Evolutionary conservation across 2,797 vertebrate species (phyloP).

Genomic region (Erpetoichthys calabaricus): DNA sequence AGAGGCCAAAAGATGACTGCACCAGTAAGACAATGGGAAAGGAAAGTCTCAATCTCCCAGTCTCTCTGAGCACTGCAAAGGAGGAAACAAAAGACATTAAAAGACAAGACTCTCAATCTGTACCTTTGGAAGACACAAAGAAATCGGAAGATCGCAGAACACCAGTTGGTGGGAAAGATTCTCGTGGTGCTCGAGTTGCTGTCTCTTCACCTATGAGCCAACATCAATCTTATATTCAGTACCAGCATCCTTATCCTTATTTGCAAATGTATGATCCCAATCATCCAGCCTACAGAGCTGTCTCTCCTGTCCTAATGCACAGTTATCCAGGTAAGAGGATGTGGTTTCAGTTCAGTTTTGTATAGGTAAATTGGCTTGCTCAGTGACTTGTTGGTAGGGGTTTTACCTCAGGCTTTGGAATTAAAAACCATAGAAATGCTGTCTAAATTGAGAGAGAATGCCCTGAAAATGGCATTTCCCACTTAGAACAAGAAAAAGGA

Average conservation of each 20-base stretch:
- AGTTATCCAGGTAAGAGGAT: slow-evolving; percentile 76
- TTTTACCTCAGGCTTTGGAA: no score
- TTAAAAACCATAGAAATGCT: no score
- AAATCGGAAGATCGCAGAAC: slow-evolving; percentile 70
- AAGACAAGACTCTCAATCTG: slow-evolving; percentile 50
- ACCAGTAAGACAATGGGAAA: slow-evolving; percentile 76
- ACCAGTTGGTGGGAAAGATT: slow-evolving; percentile 71
- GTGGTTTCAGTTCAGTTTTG: slow-evolving; percentile 11
- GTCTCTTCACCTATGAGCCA: slow-evolving; percentile 82
- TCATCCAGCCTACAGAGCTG: slow-evolving; percentile 76
- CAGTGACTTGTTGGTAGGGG: no score
- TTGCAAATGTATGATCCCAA: slow-evolving; percentile 83
- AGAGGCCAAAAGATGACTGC: slow-evolving; percentile 72
- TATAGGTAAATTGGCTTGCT: background rate
- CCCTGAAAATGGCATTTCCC: no score
- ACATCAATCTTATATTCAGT: slow-evolving; percentile 91
- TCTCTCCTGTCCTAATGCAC: slow-evolving; percentile 88
- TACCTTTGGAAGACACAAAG: slow-evolving; percentile 50
- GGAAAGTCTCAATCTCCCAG: slow-evolving; percentile 52
- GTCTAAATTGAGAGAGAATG: no score
- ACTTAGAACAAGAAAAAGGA: no score
- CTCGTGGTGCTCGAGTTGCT: slow-evolving; percentile 64
- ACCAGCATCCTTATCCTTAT: slow-evolving; percentile 86
- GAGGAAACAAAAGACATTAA: slow-evolving; percentile 70
- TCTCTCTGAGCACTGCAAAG: slow-evolving; percentile 56